Conservation (phyloP, 2,797 vertebrate genomes). For the Cryptoprocta ferox region DNA sequence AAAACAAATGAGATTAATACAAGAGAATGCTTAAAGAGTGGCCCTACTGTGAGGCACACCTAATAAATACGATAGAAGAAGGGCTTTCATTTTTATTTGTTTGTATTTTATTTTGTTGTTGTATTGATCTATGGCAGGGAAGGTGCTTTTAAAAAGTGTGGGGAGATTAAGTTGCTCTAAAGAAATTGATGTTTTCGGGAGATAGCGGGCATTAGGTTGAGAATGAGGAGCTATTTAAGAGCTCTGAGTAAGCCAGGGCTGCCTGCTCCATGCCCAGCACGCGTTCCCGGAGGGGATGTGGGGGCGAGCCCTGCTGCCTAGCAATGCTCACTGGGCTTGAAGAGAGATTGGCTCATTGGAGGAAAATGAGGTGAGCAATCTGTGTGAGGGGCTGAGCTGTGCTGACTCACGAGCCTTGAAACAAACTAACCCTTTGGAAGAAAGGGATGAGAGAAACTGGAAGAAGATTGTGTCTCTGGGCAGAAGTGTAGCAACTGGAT, state of each 20-base stretch:
- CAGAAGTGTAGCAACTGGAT: not conserved
- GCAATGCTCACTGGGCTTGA: not conserved
- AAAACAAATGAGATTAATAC: not conserved
- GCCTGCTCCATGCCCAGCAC: accelerated
- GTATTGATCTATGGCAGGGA: not conserved
- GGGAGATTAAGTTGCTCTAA: not conserved
- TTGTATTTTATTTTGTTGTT: not conserved
- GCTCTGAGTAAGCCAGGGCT: not conserved
- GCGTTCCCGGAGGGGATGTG: accelerated
- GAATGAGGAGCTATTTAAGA: not conserved
- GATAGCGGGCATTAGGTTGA: not conserved
- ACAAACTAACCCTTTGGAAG: not conserved
- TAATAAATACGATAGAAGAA: not conserved
- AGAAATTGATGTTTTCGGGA: not conserved
- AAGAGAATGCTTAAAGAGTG: not conserved
- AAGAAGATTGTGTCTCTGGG: not conserved
- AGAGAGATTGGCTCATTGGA: not conserved
- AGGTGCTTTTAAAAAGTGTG: not conserved
- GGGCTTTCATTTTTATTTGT: not conserved
- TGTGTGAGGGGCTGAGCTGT: not conserved
- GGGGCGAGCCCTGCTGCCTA: not conserved
- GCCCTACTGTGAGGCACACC: not conserved
- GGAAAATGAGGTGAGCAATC: not conserved
- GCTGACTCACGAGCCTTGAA: not conserved
- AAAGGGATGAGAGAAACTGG: not conserved